phyloP scores from a whole-genome alignment of 2,113 vertebrate genomes.

The Tilapia sparmanii region DNA sequence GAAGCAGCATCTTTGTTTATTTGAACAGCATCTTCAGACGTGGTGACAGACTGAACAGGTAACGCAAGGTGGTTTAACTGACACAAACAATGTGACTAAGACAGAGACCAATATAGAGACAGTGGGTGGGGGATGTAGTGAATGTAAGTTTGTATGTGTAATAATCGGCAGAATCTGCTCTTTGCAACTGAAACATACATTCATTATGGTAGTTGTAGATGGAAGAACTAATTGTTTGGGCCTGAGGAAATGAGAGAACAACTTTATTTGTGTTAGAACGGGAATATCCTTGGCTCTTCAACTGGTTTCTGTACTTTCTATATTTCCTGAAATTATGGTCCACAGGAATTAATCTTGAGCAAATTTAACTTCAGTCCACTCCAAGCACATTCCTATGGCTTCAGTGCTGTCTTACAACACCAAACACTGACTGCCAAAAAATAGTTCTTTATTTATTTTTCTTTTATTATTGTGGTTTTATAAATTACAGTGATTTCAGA shows the following conservation, averaged over 20 bases:
- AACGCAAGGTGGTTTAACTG: background rate
- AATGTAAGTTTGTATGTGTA: background rate
- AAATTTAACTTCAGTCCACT: background rate
- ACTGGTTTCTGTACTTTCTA: background rate
- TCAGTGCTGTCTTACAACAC: background rate
- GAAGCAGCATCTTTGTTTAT: background rate
- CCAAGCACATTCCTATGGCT: background rate
- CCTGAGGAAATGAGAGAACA: background rate
- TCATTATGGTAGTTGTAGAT: background rate
- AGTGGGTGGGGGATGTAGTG: background rate
- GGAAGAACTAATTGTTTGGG: background rate
- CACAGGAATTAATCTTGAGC: background rate
- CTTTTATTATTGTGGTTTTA: too few species aligned
- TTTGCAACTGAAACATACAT: background rate
- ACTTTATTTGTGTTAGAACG: background rate
- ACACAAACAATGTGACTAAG: background rate
- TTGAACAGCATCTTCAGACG: rapidly evolving
- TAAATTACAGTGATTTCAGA: too few species aligned
- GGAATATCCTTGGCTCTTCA: background rate
- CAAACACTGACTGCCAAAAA: background rate
- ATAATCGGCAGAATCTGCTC: background rate
- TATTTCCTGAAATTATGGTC: rapidly evolving
- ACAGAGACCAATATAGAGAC: background rate
- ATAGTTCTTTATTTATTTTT: too few species aligned
- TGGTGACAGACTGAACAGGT: rapidly evolving